Base-by-base conservation (phyloP, 2,797 vertebrate species). In the Enteromius viviparus region DNA sequence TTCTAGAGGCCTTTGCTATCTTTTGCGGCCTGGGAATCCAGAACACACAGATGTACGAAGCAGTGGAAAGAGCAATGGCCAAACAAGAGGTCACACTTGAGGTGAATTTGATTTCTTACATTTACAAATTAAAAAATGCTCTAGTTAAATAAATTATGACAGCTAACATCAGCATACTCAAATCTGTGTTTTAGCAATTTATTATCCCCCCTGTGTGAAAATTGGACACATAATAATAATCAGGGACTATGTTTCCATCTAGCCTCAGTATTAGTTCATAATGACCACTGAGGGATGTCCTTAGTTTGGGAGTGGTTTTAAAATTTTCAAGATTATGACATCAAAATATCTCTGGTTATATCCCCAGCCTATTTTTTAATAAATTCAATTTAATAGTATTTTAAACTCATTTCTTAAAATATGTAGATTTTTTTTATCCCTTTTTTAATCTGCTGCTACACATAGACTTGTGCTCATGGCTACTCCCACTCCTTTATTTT, bases 21-120 rank as follows among this genome's bases (percentile, higher is more conserved):
- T 99, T 99, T 89, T 99, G 98, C n/a, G 98, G 98, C 14, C 93
- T 99, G 65, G 98, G 97, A 51, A 98, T 99, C 89, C 98, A 98
- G 93, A 99, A 99, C 90, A 99, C 98, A 0, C 98, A 99, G 94
- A 99, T 99, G 98, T 99, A 98, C 0, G 98, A 99, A 87, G 95
- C 96, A 0, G 97, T 99, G 90, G 97, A 98, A 89, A 92, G 97
- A 90, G 97, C 96, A 86, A 98, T 98, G 97, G 98, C 97, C 86
- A 98, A 99, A 89, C 98, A 99, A 83, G 97, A 98, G 90, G 97
- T 99, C 90, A 99, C 98, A 0, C 90, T 99, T 85, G 98, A 99
- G 97, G 98, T 98, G 84, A 93, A 77, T 64, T 12, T 80, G 78
- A 42, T 40, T 68, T 68, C 65, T 40, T 40, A 40, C 65, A 40